phyloP scores from a whole-genome alignment of 2,113 vertebrate genomes.

The Microcebus murinus region DNA sequence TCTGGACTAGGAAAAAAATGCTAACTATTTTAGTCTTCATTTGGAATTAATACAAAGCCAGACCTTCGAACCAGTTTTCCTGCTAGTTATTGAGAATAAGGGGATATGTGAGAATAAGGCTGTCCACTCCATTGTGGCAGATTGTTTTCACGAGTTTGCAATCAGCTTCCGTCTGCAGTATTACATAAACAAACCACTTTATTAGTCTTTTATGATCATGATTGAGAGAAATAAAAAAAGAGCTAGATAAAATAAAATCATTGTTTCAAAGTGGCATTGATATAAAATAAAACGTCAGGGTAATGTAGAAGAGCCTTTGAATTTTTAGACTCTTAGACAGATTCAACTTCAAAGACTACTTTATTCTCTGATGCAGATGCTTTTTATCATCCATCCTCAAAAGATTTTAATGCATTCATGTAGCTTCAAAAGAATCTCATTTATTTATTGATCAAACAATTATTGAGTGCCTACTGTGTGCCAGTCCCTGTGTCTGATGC shows the following conservation, averaged over 20 bases:
- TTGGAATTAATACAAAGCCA: not conserved
- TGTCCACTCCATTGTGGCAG: not conserved
- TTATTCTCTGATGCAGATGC: not conserved
- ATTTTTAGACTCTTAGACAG: slow-evolving; percentile 27
- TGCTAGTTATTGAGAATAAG: not conserved
- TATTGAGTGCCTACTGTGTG: not conserved
- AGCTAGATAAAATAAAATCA: not conserved
- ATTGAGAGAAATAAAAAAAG: not conserved
- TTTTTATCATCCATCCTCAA: not conserved
- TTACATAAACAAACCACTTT: not conserved
- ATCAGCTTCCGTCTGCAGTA: not conserved
- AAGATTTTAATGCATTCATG: slow-evolving; percentile 24
- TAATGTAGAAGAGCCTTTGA: slow-evolving; percentile 8
- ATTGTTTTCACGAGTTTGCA: not conserved
- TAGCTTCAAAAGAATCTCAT: slow-evolving; percentile 31
- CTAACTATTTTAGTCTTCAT: not conserved
- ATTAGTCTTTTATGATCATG: not conserved
- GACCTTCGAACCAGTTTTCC: not conserved
- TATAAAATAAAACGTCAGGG: not conserved
- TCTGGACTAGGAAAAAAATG: not conserved
- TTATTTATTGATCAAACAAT: slow-evolving; percentile 10
- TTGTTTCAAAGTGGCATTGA: slow-evolving; percentile 5
- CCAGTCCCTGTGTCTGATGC: not conserved
- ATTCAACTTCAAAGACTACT: slow-evolving; percentile 56
- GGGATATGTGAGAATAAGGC: not conserved